Base-by-base conservation (phyloP, 2,113 vertebrate species). In the Triplophysa tibetana region DNA sequence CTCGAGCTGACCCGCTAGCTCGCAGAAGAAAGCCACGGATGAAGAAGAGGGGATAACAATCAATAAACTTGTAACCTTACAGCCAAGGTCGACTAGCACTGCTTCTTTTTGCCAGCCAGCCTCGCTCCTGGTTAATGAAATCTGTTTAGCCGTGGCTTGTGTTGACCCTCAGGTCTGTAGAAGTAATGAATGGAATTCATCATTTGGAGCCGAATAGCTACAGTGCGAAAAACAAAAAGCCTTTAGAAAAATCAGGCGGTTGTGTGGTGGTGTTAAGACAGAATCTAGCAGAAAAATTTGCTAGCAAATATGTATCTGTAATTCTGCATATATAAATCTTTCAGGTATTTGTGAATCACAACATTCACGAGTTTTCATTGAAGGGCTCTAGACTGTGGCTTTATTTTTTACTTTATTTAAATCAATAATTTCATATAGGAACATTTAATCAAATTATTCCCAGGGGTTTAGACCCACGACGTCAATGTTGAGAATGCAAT, bases 61-160 rank as follows among this genome's bases (percentile, higher is more conserved):
- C 85, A 87, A 87, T 87, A 87, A 83, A 85, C 68, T 80, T 75
- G 79, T 82, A 81, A 83, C 85, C 83, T 83, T 83, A 81, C 81
- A 80, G 83, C 75, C 84, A 80, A 84, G 75, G 83, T 85, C 80
- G 60, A 79, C 75, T 69, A 77, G 78, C 80, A 56, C 68, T 76
- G 76, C 69, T 41, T 62, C 33, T 70, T 67, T 70, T 69, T 56
- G 52, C 60, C 67, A 82, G 38, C 65, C 26, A 60, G 58, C 54
- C 79, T 54, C 26, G 19, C 64, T 70, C 24, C 43, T 58, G 79
- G 56, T 75, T 87, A 83, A 85, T 88, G 82, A 84, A 82, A 80
- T 83, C 79, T 82, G 63, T 50, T 81, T 84, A 74, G 78, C 76
- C 54, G 21, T 74, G 69, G 80, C 72, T 81, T 26, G 38, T 10